A percentile compares a stretch with the other conserved stretches of the same genome.
Conservation (phyloP, 2,797 vertebrate species). For the Prunella strophiata region DNA sequence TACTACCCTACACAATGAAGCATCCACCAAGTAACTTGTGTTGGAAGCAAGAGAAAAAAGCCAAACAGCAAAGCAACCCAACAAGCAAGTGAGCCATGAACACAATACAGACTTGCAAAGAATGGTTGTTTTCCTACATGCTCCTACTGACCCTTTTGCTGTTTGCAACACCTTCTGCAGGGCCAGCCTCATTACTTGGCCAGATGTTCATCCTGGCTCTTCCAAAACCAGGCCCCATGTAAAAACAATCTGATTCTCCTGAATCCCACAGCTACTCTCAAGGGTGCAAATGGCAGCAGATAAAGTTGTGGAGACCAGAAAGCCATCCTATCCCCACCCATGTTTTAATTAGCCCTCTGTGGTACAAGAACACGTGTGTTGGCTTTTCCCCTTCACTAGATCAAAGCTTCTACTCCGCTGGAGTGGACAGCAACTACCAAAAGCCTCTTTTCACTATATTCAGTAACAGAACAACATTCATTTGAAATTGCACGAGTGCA, state of each 20-base stretch:
- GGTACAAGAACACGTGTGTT: fast-evolving
- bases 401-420: neutral
- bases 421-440: neutral
- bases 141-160: neutral
- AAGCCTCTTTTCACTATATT: neutral
- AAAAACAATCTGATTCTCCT: neutral
- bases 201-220: neutral
- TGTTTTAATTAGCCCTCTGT: neutral
- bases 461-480: neutral
- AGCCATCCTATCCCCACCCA: neutral
- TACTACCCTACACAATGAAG: neutral
- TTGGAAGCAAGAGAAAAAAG: neutral
- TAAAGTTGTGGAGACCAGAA: neutral
- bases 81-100: neutral
- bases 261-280: neutral
- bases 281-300: neutral
- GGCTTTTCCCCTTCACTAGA: neutral
- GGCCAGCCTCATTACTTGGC: neutral
- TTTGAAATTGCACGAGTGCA: neutral
- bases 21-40: neutral
- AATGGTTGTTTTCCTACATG: neutral
- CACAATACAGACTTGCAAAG: neutral
- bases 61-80: neutral
- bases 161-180: neutral
- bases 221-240: neutral